These are phyloP conservation scores for Sebastolobus altivelis DNA, from an alignment of 2,797 vertebrate genomes.

Conservation along the genomic window DNA sequence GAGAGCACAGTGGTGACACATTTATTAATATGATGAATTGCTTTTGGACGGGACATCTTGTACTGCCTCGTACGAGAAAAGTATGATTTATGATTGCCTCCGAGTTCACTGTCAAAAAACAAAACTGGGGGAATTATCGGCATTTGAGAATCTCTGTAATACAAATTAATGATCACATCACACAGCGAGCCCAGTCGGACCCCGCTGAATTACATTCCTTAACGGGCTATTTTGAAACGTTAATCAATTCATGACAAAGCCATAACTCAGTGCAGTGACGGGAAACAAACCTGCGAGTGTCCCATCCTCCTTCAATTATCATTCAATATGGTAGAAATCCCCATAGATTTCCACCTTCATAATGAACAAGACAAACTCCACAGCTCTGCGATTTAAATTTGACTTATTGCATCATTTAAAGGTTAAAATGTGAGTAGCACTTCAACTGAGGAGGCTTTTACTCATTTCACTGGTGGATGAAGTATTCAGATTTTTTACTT, in stretches of 20 bases:
- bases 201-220: constrained; percentile 50
- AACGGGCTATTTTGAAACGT: constrained; percentile 55
- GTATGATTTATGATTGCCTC: constrained; percentile 71
- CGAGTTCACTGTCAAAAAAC: constrained; percentile 67
- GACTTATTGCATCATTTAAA: neutral
- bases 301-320: neutral
- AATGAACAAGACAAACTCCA: constrained; percentile 1
- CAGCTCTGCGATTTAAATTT: too few species aligned
- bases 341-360: constrained; percentile 32
- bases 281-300: constrained; percentile 1
- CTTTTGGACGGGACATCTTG: constrained; percentile 63
- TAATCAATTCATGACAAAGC: constrained; percentile 67
- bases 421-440: neutral
- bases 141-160: constrained; percentile 67
- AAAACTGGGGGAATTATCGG: constrained; percentile 59
- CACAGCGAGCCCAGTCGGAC: constrained; percentile 27
- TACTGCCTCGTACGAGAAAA: constrained; percentile 54
- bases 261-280: constrained; percentile 43
- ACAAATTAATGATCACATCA: constrained; percentile 76
- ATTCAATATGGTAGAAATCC: constrained; percentile 3
- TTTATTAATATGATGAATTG: constrained; percentile 75
- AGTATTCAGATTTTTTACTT: neutral
- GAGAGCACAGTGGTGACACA: constrained; percentile 36
- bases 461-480: neutral
- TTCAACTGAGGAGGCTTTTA: neutral